These are phyloP conservation scores for Microhierax caerulescens DNA, from an alignment of 2,797 vertebrate genomes.

Conservation along the genomic window DNA sequence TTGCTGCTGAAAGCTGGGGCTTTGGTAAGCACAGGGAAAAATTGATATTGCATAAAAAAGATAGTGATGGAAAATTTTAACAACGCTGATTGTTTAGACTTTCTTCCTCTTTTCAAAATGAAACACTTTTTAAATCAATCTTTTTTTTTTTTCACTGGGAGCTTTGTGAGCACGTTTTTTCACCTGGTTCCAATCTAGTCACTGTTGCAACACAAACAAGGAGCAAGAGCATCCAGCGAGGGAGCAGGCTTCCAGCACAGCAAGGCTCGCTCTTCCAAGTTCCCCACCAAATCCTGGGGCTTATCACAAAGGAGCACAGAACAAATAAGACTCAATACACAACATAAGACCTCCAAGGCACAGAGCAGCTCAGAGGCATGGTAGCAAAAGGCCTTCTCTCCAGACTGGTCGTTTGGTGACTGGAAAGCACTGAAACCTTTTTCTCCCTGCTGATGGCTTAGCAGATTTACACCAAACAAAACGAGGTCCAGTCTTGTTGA, in stretches of 20 bases:
- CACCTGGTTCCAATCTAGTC: conserved; percentile 56
- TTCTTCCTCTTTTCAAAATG: conserved; percentile 50
- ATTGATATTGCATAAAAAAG: not conserved
- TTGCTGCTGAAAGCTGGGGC: not conserved
- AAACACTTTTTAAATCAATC: conserved; percentile 51
- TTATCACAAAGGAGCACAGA: not conserved
- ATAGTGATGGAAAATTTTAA: conserved; percentile 28
- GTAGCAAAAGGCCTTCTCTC: not conserved
- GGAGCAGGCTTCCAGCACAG: not conserved
- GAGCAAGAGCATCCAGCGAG: not conserved
- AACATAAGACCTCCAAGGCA: not conserved
- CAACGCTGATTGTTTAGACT: not conserved
- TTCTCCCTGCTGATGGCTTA: not conserved
- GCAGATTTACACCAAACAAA: not conserved
- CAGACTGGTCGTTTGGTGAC: not conserved
- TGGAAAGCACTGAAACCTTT: not conserved
- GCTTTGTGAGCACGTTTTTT: not conserved
- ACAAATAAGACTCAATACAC: not conserved
- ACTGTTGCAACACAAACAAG: not conserved
- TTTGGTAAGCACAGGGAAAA: not conserved
- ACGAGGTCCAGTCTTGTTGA: not conserved
- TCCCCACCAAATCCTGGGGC: not conserved
- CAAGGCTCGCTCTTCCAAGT: not conserved
- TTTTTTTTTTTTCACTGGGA: not conserved
- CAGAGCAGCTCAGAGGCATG: not conserved